phyloP scores from a whole-genome alignment of 2,888 invertebrate species.

The Periphyllus acericola region DNA sequence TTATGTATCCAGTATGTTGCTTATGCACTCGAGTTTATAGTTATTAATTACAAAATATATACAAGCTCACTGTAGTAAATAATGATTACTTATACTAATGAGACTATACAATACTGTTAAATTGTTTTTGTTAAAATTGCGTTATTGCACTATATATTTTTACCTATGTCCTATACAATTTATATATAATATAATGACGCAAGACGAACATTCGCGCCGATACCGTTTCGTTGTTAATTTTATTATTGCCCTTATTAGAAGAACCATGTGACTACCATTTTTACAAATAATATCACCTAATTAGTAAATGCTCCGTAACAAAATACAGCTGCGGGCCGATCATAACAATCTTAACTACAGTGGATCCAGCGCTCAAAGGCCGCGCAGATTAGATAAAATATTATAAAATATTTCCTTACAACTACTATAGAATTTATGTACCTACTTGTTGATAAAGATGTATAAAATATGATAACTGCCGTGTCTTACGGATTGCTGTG shows the following conservation, averaged over 20 bases:
- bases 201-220: background rate
- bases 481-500: background rate
- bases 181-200: background rate
- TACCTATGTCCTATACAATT: background rate
- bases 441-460: background rate
- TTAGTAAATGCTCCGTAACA: constrained; percentile 5
- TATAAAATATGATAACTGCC: background rate
- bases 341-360: background rate
- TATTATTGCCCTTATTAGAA: background rate
- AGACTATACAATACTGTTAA: too few relatives aligned
- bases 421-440: background rate
- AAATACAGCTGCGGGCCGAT: background rate
- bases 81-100: too few relatives aligned
- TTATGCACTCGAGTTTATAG: too few relatives aligned
- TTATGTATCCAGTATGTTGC: too few relatives aligned
- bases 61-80: too few relatives aligned
- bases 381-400: constrained; percentile 30
- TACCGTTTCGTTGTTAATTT: background rate
- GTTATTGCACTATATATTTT: background rate
- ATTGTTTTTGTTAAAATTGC: too few relatives aligned
- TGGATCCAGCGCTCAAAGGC: constrained; percentile 25
- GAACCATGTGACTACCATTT: background rate
- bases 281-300: background rate
- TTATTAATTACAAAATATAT: too few relatives aligned
- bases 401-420: constrained; percentile 18